These are phyloP conservation scores for Alviniconcha marisindica DNA, from an alignment of 1,140 invertebrate species.

Conservation along the genomic window DNA sequence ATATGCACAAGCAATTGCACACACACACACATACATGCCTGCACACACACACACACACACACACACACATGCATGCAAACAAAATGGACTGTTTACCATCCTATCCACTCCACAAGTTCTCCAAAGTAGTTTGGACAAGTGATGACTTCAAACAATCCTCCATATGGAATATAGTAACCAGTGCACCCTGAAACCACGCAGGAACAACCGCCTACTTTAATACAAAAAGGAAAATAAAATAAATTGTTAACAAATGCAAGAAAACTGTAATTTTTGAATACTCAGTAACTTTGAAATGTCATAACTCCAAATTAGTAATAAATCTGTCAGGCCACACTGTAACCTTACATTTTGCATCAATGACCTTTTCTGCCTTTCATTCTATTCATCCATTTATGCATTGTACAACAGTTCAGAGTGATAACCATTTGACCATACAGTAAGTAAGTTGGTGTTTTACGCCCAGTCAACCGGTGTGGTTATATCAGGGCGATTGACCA, in stretches of 20 bases:
- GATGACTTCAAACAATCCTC: conserved; percentile 62
- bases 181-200: conserved; percentile 48
- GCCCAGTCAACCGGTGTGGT: too few species aligned
- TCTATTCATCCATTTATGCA: too few species aligned
- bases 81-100: conserved; percentile 52
- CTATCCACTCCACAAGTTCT: conserved; percentile 62
- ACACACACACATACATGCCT: background rate
- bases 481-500: too few species aligned
- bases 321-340: too few species aligned
- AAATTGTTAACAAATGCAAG: background rate
- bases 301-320: too few species aligned
- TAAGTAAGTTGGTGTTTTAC: too few species aligned
- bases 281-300: too few species aligned
- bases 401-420: too few species aligned
- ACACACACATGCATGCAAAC: background rate
- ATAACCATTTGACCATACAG: too few species aligned
- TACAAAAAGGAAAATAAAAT: background rate
- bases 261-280: too few species aligned
- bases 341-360: background rate
- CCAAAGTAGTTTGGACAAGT: conserved; percentile 68
- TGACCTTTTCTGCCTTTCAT: background rate
- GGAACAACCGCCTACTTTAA: background rate
- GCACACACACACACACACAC: conserved; percentile 24
- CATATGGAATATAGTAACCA: conserved; percentile 64
- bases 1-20: conserved; percentile 3